Conservation (phyloP, 2,888 invertebrate species). For the Machimus atricapillus region DNA sequence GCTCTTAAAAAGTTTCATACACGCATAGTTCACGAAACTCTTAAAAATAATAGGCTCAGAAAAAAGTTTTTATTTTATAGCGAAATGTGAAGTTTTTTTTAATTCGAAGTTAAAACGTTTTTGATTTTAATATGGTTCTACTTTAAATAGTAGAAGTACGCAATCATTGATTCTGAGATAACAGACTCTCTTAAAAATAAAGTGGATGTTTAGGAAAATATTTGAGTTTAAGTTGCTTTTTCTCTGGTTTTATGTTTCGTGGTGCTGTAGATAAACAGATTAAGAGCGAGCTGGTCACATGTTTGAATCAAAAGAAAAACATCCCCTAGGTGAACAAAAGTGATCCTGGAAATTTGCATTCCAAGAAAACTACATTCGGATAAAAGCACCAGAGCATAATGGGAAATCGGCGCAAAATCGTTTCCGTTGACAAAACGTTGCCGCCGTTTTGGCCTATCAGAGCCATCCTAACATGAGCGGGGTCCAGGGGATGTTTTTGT, state of each 20-base stretch:
- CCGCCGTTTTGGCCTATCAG: not conserved
- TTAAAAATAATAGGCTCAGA: too few species aligned
- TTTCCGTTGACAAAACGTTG: not conserved
- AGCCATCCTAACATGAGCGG: not conserved
- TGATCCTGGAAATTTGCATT: not conserved
- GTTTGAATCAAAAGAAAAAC: not conserved
- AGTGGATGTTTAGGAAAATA: too few species aligned
- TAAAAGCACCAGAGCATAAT: not conserved
- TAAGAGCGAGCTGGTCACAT: not conserved
- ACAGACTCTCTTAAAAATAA: too few species aligned
- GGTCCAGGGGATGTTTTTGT: conserved; percentile 7
- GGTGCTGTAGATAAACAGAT: not conserved
- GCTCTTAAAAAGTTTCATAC: too few species aligned
- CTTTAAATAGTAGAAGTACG: too few species aligned
- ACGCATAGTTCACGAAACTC: too few species aligned
- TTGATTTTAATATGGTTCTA: too few species aligned
- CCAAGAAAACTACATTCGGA: not conserved
- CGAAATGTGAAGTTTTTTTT: too few species aligned
- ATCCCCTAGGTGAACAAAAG: not conserved
- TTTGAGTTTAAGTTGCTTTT: too few species aligned
- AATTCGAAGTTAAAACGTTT: too few species aligned
- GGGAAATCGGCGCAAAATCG: not conserved
- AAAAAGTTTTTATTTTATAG: too few species aligned
- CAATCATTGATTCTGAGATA: too few species aligned
- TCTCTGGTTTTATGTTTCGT: not conserved